A percentile compares a stretch with the other conserved stretches of the same genome.
These are phyloP conservation scores for Serrognathus titanus DNA, from an alignment of 2,888 invertebrate species.

Conservation along the genomic window DNA sequence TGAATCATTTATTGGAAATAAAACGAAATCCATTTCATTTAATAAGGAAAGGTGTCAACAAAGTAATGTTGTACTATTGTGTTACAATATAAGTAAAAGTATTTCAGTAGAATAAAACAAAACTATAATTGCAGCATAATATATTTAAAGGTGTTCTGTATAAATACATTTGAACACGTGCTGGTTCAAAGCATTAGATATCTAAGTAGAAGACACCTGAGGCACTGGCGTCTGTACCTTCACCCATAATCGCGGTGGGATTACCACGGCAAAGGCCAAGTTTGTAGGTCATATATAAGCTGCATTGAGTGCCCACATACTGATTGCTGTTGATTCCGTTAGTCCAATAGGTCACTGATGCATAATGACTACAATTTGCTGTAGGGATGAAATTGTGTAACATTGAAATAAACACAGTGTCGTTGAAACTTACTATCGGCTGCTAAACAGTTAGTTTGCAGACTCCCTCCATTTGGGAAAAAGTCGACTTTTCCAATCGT, in stretches of 20 bases:
- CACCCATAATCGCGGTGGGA: conserved; percentile 5
- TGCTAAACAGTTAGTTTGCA: conserved; percentile 6
- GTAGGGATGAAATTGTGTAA: conserved; percentile 22
- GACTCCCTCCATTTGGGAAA: conserved; percentile 63
- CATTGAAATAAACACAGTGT: too few relatives aligned
- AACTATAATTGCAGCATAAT: too few relatives aligned
- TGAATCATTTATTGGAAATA: too few relatives aligned
- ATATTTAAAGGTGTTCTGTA: too few relatives aligned
- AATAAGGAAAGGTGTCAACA: too few relatives aligned
- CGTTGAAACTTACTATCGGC: conserved; percentile 1
- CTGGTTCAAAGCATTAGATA: too few relatives aligned
- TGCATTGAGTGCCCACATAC: conserved; percentile 13
- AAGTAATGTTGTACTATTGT: too few relatives aligned
- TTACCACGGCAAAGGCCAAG: conserved; percentile 1
- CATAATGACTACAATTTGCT: conserved; percentile 58
- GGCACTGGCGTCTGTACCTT: neutral
- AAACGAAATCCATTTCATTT: too few relatives aligned
- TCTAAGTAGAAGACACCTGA: conserved; percentile 6
- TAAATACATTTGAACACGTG: too few relatives aligned
- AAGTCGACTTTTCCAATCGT: conserved; percentile 70
- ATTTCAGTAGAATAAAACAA: too few relatives aligned
- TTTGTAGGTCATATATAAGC: neutral
- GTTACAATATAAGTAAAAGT: too few relatives aligned
- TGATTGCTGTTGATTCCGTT: conserved; percentile 17
- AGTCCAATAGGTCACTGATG: conserved; percentile 10